Evolutionary conservation across 2,797 vertebrate species (phyloP).

Genomic region (Protosalanx chinensis): DNA sequence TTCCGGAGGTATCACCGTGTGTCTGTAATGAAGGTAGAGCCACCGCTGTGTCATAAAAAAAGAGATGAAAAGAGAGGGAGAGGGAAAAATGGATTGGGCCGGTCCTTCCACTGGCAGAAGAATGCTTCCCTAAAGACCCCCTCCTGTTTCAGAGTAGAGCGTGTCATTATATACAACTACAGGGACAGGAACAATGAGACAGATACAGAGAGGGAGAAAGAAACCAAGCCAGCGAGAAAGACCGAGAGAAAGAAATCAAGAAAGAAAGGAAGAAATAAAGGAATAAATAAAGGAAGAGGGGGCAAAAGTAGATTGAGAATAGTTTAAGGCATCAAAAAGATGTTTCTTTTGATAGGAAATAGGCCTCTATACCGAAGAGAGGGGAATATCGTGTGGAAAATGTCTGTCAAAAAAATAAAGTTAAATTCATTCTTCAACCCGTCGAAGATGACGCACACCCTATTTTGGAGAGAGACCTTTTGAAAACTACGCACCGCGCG

Average conservation of each 20-base stretch:
- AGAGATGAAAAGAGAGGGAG: slow-evolving; percentile 26
- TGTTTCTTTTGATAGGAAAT: slow-evolving; percentile 7
- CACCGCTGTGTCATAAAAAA: slow-evolving; percentile 35
- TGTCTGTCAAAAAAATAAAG: not conserved
- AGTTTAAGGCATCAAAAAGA: slow-evolving; percentile 5
- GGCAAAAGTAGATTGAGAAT: slow-evolving; percentile 4
- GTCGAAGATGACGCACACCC: too few relatives aligned
- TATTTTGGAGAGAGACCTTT: not conserved
- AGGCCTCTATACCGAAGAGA: slow-evolving; percentile 14
- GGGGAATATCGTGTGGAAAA: slow-evolving; percentile 7
- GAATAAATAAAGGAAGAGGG: slow-evolving; percentile 2
- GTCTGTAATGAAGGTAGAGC: not conserved
- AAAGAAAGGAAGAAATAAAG: not conserved
- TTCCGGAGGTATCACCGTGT: slow-evolving; percentile 22
- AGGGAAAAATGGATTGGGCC: slow-evolving; percentile 16
- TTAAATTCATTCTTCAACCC: too few relatives aligned
- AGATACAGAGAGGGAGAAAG: too few relatives aligned
- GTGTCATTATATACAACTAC: slow-evolving; percentile 19
- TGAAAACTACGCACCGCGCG: too few relatives aligned
- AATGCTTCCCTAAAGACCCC: slow-evolving; percentile 17
- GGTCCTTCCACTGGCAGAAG: slow-evolving; percentile 15
- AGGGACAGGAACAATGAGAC: slow-evolving; percentile 4
- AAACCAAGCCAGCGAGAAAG: too few relatives aligned
- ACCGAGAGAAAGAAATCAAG: too few relatives aligned
- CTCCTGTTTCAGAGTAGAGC: slow-evolving; percentile 19